Percentiles rank a stretch among this genome's conserved stretches.
Conservation (phyloP, 2,888 invertebrate genomes). For the Odontothrips loti region DNA sequence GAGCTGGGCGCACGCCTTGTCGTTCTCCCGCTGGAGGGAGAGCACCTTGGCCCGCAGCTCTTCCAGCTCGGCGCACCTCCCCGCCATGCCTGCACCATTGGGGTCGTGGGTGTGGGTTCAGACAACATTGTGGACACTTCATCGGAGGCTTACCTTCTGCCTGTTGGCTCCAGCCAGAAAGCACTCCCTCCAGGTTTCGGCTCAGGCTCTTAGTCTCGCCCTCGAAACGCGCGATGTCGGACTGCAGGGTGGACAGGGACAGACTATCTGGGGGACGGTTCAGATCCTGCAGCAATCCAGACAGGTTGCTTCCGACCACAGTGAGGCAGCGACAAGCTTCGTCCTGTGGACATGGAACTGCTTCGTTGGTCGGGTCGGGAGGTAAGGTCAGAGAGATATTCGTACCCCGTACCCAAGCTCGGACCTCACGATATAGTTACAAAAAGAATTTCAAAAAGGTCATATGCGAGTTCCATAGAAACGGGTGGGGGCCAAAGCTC, state of each 20-base stretch:
- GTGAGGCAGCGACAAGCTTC: neutral
- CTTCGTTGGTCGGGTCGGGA: neutral
- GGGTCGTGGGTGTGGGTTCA: neutral
- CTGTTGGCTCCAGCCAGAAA: neutral
- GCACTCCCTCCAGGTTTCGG: constrained; percentile 35
- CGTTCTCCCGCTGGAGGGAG: constrained; percentile 41
- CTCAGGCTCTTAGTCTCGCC: constrained; percentile 34
- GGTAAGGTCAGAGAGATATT: too few species aligned
- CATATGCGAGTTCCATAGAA: too few species aligned
- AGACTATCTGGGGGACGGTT: neutral
- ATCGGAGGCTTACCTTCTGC: neutral
- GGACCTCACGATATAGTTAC: neutral
- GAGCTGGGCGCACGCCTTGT: constrained; percentile 41
- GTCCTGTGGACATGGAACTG: neutral
- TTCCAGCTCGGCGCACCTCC: constrained; percentile 32
- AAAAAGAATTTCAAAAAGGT: too few species aligned
- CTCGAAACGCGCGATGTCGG: constrained; percentile 35
- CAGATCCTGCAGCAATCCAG: neutral
- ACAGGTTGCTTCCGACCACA: neutral
- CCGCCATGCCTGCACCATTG: constrained; percentile 29
- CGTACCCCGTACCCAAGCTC: too few species aligned
- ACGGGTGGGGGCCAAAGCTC: too few species aligned
- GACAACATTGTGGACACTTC: neutral
- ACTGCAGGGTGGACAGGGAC: neutral
- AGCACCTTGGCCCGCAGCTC: constrained; percentile 35